Percentiles rank a stretch among this genome's conserved stretches.
Evolutionary conservation across 2,113 vertebrate genomes (phyloP).

Genomic region (Miniopterus natalensis): DNA sequence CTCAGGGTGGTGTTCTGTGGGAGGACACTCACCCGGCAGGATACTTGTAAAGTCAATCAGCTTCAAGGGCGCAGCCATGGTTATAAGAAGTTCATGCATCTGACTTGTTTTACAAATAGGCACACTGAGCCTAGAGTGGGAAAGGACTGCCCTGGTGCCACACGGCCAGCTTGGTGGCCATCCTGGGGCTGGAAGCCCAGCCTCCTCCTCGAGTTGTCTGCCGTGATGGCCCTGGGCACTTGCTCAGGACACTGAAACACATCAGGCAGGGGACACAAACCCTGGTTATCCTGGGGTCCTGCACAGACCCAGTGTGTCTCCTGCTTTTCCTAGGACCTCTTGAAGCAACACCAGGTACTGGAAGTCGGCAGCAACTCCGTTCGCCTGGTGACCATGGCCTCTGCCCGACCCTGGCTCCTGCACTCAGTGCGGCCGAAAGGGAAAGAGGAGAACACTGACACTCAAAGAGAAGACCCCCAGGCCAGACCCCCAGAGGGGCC

Average conservation of each 20-base stretch:
- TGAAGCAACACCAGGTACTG: conserved; percentile 87
- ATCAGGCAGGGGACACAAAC: accelerated
- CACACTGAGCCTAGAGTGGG: neutral
- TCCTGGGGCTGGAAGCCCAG: neutral
- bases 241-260: neutral
- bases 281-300: accelerated
- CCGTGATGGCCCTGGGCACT: neutral
- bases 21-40: neutral
- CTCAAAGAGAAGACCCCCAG: conserved; percentile 22
- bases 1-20: too few relatives aligned
- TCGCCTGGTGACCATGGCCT: conserved; percentile 88
- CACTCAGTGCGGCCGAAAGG: conserved; percentile 81
- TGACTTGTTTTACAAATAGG: accelerated
- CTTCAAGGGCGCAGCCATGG: neutral
- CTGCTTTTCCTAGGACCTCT: conserved; percentile 86
- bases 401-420: conserved; percentile 90
- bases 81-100: accelerated
- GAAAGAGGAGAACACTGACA: conserved; percentile 26
- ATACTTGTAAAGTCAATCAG: accelerated
- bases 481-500: neutral
- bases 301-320: accelerated
- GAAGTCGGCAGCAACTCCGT: conserved; percentile 88
- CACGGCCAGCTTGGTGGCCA: neutral
- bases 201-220: accelerated
- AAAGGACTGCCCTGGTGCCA: neutral